phyloP scores from a whole-genome alignment of 2,113 vertebrate genomes.

The Butorides virescens region DNA sequence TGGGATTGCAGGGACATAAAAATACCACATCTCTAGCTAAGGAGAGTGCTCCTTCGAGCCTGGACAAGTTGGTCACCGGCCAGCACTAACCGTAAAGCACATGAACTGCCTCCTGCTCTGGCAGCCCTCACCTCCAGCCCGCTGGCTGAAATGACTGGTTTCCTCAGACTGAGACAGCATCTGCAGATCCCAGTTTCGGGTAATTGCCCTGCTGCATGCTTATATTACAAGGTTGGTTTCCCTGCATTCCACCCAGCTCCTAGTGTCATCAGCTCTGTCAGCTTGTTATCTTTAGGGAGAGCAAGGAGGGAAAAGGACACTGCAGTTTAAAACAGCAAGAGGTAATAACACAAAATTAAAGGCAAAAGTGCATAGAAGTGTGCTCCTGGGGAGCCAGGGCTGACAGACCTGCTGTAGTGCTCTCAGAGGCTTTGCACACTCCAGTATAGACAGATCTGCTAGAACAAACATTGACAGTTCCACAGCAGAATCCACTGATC shows the following conservation, averaged over 20 bases:
- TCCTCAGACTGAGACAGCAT: background rate
- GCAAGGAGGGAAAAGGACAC: slow-evolving; percentile 27
- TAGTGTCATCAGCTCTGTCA: background rate
- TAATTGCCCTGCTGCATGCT: slow-evolving; percentile 31
- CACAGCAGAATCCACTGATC: slow-evolving; percentile 52
- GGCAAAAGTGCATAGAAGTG: background rate
- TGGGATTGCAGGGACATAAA: slow-evolving; percentile 51
- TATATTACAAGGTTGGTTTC: slow-evolving; percentile 34
- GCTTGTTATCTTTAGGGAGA: slow-evolving; percentile 38
- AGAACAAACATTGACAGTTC: slow-evolving; percentile 57
- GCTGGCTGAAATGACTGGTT: slow-evolving; percentile 36
- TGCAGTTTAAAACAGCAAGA: slow-evolving; percentile 47
- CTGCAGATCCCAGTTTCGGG: background rate
- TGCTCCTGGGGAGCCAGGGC: background rate
- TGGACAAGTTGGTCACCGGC: slow-evolving; percentile 18
- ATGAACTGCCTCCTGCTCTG: slow-evolving; percentile 17
- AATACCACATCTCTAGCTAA: slow-evolving; percentile 65
- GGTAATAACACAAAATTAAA: slow-evolving; percentile 46
- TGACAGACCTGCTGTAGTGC: slow-evolving; percentile 5
- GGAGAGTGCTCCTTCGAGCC: slow-evolving; percentile 60
- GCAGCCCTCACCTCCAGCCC: slow-evolving; percentile 4
- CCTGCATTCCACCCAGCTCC: slow-evolving; percentile 15
- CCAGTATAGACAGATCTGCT: slow-evolving; percentile 20
- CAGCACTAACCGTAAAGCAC: slow-evolving; percentile 49
- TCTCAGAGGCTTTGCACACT: slow-evolving; percentile 28